These are phyloP conservation scores for Lophius americanus DNA, from an alignment of 2,797 vertebrate genomes.

Conservation along the genomic window DNA sequence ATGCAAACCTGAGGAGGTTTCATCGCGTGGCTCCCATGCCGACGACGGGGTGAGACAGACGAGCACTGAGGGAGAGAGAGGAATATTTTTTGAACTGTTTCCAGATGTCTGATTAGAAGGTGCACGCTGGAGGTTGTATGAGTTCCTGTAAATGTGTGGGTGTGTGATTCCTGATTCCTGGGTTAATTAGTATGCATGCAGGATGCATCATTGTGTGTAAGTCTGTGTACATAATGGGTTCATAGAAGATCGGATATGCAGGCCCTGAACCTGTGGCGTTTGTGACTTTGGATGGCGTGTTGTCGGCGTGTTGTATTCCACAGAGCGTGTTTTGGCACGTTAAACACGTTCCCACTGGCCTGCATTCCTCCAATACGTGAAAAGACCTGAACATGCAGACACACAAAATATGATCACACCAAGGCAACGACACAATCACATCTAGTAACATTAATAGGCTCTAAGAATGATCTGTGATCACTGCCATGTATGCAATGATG, in stretches of 20 bases:
- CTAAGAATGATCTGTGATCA: neutral
- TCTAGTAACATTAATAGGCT: neutral
- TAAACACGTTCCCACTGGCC: constrained; percentile 69
- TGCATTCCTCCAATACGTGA: constrained; percentile 66
- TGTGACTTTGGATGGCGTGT: constrained; percentile 33
- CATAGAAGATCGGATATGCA: neutral
- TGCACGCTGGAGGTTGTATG: constrained; percentile 56
- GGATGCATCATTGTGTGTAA: neutral
- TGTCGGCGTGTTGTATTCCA: constrained; percentile 24
- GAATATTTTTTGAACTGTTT: constrained; percentile 54
- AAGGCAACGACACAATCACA: constrained; percentile 5
- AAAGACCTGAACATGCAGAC: constrained; percentile 39
- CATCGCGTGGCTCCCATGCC: constrained; percentile 47
- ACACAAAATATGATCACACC: constrained; percentile 12
- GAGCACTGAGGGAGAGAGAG: constrained; percentile 16
- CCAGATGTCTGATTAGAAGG: constrained; percentile 84
- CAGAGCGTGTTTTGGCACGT: constrained; percentile 35
- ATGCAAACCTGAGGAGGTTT: constrained; percentile 52
- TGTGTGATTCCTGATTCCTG: neutral
- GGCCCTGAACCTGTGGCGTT: constrained; percentile 1
- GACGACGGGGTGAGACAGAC: constrained; percentile 27
- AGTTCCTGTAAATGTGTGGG: constrained; percentile 47
- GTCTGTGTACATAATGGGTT: constrained; percentile 6
- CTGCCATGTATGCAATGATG: too few species aligned
- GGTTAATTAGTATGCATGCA: constrained; percentile 37